Evolutionary conservation across 2,797 vertebrate species (phyloP), one percentile per base, ranked within the genome.

Genomic region (Anas acuta): DNA sequence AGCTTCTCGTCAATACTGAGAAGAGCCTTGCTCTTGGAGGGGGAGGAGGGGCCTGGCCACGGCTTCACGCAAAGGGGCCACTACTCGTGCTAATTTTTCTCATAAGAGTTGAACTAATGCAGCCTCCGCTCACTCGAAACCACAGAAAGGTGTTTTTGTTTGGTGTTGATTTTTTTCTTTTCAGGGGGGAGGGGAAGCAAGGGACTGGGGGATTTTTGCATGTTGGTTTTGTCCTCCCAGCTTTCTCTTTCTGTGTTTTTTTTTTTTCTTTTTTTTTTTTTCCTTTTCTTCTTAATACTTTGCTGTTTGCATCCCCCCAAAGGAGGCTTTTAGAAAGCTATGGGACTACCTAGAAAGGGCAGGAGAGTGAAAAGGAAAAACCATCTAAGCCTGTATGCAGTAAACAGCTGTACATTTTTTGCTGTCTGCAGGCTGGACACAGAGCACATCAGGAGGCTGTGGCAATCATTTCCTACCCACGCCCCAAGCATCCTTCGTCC

Each of bases 31-130:
- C 76, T 87, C 87, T 57, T 8, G 0, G 57, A 79, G 51, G 64
- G 57, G 83, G 81, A 93, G 89, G 85, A 91, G 90, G 86, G 83
- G 84, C 69, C 75, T 82, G 90, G 78, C 64, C 54, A 58, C 92
- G 2, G 4, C 88, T 91, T 92, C 82, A 60, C 1, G 3, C 71
- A 60, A 84, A 87, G 62, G 39, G 70, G 62, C 89, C 69, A 58
- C 76, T 91, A 32, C 60, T 90, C 66, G 70, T 54, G 78, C 92
- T 95, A 45, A 80, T 84, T 87, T 91, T 96, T 92, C 83, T 90
- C 56, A 0, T 62, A 54, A 35, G 71, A 90, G 70, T 51, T 5
- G 43, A 87, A 91, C 70, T 92, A 86, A 76, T 80, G 18, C 54
- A 82, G 64, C 23, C n/a, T 88, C 57, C 1, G 7, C 49, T 94